Evolutionary conservation across 2,888 invertebrate species (phyloP).

Genomic region (Apantesis nais): DNA sequence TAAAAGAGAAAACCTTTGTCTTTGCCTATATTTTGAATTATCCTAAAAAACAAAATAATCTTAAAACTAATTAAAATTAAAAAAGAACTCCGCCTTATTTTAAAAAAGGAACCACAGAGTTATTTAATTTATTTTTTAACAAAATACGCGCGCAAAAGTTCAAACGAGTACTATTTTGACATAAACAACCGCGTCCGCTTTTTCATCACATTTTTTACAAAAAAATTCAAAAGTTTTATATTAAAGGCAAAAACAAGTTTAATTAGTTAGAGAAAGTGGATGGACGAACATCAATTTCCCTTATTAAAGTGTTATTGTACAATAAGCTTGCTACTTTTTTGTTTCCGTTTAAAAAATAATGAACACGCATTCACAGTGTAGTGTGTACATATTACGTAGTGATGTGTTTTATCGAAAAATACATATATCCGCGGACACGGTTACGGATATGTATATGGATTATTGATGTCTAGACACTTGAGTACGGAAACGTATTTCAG

Average conservation of each 20-base stretch:
- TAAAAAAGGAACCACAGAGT: constrained; percentile 17
- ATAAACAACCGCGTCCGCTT: constrained; percentile 38
- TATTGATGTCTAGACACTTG: too few species aligned
- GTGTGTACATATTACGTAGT: not conserved
- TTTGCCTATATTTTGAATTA: not conserved
- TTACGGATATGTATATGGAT: not conserved
- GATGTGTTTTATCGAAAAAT: not conserved
- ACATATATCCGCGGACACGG: not conserved
- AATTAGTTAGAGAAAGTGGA: constrained; percentile 67
- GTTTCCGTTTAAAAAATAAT: constrained; percentile 4
- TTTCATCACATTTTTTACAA: constrained; percentile 50
- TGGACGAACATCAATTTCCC: constrained; percentile 65
- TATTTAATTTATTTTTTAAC: constrained; percentile 18
- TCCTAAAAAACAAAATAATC: not conserved
- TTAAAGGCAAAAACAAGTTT: constrained; percentile 78
- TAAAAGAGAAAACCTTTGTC: too few species aligned
- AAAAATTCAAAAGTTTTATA: constrained; percentile 75
- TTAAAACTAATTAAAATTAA: constrained; percentile 16
- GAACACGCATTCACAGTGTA: not conserved
- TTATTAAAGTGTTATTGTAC: constrained; percentile 70
- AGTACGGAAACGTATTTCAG: too few species aligned
- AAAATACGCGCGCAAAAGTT: constrained; percentile 29
- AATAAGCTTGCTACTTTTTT: constrained; percentile 44
- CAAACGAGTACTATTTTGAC: constrained; percentile 40
- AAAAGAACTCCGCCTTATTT: constrained; percentile 3